phyloP scores from a whole-genome alignment of 1,140 invertebrate species.

The Pollicipes pollicipes region DNA sequence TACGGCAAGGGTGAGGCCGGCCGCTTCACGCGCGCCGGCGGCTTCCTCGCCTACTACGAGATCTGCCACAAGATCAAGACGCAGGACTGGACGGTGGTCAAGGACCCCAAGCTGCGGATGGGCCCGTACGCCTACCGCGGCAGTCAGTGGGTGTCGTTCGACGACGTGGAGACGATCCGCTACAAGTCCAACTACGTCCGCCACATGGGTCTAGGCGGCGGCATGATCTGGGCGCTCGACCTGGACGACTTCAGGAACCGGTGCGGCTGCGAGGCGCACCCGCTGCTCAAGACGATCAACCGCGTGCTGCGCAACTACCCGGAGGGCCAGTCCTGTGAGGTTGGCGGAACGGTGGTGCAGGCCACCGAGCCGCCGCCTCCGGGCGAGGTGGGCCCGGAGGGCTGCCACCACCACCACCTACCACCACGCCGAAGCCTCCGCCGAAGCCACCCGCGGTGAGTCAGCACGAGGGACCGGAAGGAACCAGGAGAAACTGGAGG shows the following conservation, averaged over 20 bases:
- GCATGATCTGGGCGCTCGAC: conserved; percentile 71
- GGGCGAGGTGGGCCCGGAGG: conserved; percentile 1
- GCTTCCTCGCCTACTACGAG: conserved; percentile 71
- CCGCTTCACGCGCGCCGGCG: conserved; percentile 53
- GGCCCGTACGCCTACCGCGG: conserved; percentile 69
- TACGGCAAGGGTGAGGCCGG: conserved; percentile 43
- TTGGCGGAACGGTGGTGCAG: conserved; percentile 5
- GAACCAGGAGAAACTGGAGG: too few relatives aligned
- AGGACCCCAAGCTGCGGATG: conserved; percentile 52
- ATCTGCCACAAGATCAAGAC: conserved; percentile 19
- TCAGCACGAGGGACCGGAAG: too few relatives aligned
- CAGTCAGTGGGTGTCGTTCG: conserved; percentile 67
- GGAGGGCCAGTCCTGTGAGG: neutral
- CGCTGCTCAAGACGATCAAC: conserved; percentile 56
- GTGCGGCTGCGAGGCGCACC: conserved; percentile 40
- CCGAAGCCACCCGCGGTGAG: neutral
- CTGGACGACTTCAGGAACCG: conserved; percentile 62
- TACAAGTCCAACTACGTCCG: conserved; percentile 47
- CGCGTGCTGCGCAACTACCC: conserved; percentile 35
- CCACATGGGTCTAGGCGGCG: conserved; percentile 56
- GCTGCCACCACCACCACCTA: conserved; percentile 1
- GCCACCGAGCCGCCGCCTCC: neutral
- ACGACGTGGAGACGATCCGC: conserved; percentile 58
- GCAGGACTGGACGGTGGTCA: conserved; percentile 53
- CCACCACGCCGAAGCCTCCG: neutral